These are phyloP conservation scores for Dasyornis broadbenti DNA, from an alignment of 2,113 vertebrate genomes.

Conservation along the genomic window DNA sequence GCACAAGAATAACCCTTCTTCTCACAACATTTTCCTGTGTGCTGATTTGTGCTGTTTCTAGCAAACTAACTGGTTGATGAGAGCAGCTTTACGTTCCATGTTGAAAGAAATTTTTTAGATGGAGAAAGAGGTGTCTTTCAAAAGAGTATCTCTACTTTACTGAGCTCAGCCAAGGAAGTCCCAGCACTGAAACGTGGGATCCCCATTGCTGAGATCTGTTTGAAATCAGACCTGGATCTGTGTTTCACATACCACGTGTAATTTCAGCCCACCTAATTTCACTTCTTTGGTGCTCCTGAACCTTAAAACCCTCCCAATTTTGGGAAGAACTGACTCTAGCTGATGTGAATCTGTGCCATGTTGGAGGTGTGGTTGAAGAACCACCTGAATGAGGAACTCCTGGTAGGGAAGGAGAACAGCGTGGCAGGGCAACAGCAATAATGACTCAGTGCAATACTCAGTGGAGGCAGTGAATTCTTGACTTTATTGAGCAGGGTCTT, in stretches of 20 bases:
- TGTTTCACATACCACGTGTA: rapidly evolving
- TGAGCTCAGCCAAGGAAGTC: not conserved
- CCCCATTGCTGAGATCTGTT: not conserved
- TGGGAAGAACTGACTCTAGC: not conserved
- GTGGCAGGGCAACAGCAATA: not conserved
- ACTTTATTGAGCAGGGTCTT: not conserved
- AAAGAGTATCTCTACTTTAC: not conserved
- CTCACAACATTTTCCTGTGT: not conserved
- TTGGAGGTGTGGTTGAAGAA: not conserved
- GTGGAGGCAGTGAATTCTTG: not conserved
- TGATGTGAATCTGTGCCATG: not conserved
- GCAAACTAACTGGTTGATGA: not conserved
- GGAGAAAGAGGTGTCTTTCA: not conserved
- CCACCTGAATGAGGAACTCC: not conserved
- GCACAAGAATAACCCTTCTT: not conserved
- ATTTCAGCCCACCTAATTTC: not conserved
- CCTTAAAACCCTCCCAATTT: not conserved
- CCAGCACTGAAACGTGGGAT: not conserved
- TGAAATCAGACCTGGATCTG: not conserved
- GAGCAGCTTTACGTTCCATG: not conserved
- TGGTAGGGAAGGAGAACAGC: not conserved
- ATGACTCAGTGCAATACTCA: not conserved
- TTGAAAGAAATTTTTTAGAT: not conserved
- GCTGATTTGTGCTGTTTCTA: not conserved
- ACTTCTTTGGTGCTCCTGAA: not conserved